These are phyloP conservation scores for Drosophila anceps DNA, from an alignment of 2,888 invertebrate species.

Conservation along the genomic window DNA sequence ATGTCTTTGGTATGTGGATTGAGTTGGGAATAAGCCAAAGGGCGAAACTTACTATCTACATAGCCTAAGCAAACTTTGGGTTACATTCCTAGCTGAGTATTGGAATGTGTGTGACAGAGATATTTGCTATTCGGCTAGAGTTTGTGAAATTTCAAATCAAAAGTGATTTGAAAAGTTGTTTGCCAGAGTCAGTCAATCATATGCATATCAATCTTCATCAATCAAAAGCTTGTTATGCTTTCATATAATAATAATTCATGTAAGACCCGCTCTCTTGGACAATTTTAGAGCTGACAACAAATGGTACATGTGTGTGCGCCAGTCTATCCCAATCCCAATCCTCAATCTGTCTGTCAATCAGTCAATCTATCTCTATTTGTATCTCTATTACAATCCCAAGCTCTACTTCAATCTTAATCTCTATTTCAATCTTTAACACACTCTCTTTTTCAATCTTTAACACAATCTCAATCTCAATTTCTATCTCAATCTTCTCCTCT, in stretches of 20 bases:
- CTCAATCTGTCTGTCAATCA: no score
- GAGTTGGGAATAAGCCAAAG: not conserved
- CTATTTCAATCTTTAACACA: not conserved
- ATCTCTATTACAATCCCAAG: no score
- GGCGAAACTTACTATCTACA: not conserved
- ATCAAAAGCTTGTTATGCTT: not conserved
- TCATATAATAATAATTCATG: no score
- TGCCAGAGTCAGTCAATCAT: not conserved
- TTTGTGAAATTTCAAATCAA: not conserved
- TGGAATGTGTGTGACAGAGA: not conserved
- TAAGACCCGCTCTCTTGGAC: no score
- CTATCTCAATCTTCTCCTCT: not conserved
- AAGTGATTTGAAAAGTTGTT: no score
- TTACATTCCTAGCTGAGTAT: not conserved
- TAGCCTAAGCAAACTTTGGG: not conserved
- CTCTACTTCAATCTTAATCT: not conserved
- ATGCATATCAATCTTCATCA: not conserved
- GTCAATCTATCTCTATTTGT: no score
- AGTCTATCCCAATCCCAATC: no score
- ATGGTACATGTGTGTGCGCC: no score
- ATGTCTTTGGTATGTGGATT: not conserved
- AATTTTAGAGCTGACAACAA: no score
- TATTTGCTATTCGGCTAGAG: not conserved
- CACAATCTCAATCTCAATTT: not conserved
- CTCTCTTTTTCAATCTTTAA: not conserved